Conservation (phyloP, 2,888 invertebrate genomes). For the Synergus itoensis region DNA sequence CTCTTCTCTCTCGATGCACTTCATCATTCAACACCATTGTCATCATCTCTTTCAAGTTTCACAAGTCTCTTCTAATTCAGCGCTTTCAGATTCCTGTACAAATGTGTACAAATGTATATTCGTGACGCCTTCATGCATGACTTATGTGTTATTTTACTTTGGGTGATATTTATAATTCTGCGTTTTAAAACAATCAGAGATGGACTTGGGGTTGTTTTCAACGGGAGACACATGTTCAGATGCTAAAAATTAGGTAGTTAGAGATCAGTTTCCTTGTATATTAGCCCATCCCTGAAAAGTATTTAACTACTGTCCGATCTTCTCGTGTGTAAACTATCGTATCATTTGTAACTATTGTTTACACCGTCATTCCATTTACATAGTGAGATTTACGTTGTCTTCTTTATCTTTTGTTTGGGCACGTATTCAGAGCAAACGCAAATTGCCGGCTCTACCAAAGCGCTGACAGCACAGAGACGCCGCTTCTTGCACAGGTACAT, state of each 20-base stretch:
- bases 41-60: slow-evolving; percentile 45
- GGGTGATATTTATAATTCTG: slow-evolving; percentile 22
- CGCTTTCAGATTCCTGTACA: slow-evolving; percentile 35
- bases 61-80: slow-evolving; percentile 34
- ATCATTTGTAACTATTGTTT: slow-evolving; percentile 1
- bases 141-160: slow-evolving; percentile 36
- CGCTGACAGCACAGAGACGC: slow-evolving; percentile 78
- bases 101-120: slow-evolving; percentile 42
- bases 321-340: slow-evolving; percentile 16
- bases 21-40: slow-evolving; percentile 47
- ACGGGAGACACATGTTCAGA: background rate
- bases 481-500: slow-evolving; percentile 78
- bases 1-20: slow-evolving; percentile 48
- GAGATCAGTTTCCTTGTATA: background rate
- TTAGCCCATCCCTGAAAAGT: background rate
- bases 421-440: slow-evolving; percentile 78
- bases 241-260: background rate
- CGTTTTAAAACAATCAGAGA: slow-evolving; percentile 2
- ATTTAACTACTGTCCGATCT: background rate
- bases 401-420: slow-evolving; percentile 76
- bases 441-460: slow-evolving; percentile 77
- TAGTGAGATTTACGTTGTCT: slow-evolving; percentile 72
- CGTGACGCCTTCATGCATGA: slow-evolving; percentile 58
- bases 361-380: slow-evolving; percentile 54
- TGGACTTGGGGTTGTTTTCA: background rate